phyloP scores from a whole-genome alignment of 2,797 vertebrate genomes.

The Scolopax rusticola region DNA sequence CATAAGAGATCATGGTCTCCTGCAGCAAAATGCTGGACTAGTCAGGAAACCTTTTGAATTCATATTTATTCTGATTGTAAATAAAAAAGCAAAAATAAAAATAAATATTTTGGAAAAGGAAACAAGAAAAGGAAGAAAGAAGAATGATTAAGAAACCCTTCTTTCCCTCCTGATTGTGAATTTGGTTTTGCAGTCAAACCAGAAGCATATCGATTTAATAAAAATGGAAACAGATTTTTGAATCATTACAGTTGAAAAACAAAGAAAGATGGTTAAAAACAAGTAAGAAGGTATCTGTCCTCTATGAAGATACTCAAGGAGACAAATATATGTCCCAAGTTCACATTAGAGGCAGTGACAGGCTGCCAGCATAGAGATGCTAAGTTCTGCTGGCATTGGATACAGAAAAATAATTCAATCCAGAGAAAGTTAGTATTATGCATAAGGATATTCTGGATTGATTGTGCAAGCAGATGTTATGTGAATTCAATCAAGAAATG shows the following conservation, averaged over 20 bases:
- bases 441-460: slow-evolving; percentile 32
- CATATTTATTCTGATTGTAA: background rate
- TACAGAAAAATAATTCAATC: slow-evolving; percentile 1
- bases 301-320: background rate
- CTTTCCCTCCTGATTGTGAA: fast-evolving
- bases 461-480: slow-evolving; percentile 54
- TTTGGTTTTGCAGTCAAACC: background rate
- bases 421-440: background rate
- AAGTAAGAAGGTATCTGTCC: background rate
- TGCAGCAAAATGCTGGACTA: background rate
- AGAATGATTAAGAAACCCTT: fast-evolving
- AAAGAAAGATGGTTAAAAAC: background rate
- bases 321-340: background rate
- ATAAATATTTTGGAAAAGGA: background rate
- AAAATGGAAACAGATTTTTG: background rate
- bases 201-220: background rate
- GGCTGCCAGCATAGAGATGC: background rate
- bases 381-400: background rate
- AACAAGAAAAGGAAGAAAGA: background rate
- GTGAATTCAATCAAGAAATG: slow-evolving; percentile 46
- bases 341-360: background rate
- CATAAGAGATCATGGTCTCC: background rate
- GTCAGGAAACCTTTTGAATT: background rate
- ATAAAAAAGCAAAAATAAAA: background rate
- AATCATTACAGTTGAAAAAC: background rate